phyloP scores from a whole-genome alignment of 2,888 invertebrate genomes.

The Tricholauxania praeusta region DNA sequence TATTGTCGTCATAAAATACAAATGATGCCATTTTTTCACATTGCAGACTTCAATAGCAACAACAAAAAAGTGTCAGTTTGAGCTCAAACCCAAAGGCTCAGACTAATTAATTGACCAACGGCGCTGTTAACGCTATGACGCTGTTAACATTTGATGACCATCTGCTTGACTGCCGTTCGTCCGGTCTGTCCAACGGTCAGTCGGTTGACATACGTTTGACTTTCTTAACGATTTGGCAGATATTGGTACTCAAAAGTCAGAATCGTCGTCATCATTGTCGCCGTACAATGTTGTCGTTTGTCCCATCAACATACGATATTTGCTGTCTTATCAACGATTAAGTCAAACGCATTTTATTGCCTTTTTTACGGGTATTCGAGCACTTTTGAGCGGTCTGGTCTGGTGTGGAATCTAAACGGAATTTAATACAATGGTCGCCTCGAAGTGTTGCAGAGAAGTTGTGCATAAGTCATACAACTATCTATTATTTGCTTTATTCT shows the following conservation, averaged over 20 bases:
- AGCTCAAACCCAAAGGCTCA: not conserved
- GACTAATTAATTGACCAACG: slow-evolving; percentile 6
- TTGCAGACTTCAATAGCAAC: not conserved
- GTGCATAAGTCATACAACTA: too few relatives aligned
- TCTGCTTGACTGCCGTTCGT: not conserved
- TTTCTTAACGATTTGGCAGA: not conserved
- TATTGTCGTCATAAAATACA: not conserved
- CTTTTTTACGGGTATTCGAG: too few relatives aligned
- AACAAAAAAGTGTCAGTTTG: not conserved
- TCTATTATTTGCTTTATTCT: too few relatives aligned
- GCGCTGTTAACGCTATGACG: too few relatives aligned
- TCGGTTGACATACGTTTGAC: not conserved
- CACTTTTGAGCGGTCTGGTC: too few relatives aligned
- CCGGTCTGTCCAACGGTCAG: not conserved
- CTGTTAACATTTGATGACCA: slow-evolving; percentile 10
- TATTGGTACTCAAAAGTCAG: not conserved
- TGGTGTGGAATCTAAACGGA: too few relatives aligned
- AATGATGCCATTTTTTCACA: slow-evolving; percentile 2
- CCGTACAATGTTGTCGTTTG: slow-evolving; percentile 20
- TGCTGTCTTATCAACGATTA: not conserved
- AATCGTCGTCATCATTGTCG: too few relatives aligned
- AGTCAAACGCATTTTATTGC: slow-evolving; percentile 14
- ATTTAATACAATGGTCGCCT: too few relatives aligned
- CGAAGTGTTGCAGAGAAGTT: too few relatives aligned
- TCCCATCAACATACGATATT: not conserved